Base-by-base conservation (phyloP, 2,113 vertebrate species). In the Pionites leucogaster region DNA sequence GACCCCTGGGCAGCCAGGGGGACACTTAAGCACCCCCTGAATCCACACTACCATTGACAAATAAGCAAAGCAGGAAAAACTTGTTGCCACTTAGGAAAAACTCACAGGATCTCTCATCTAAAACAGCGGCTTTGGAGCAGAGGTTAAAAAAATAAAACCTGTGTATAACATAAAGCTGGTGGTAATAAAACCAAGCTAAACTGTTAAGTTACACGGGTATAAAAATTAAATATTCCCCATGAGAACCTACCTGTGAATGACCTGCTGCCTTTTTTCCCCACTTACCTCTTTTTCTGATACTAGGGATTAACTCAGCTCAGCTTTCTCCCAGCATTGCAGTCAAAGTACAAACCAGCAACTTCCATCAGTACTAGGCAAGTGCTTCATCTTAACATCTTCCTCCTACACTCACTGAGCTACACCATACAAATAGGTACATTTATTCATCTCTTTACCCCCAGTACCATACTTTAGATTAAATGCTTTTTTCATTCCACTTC, bases 351-450 rank as follows among this genome's bases (percentile, higher is more conserved):
- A 55, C 10, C 71, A 92, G 57, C 16, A 33, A 65, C 46, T 44
- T 27, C 17, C 82, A 90, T 9, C 53, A 77, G 76, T 2, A 2
- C 41, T 46, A 37, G 39, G 13, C 15, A 55, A 91, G 42, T 24
- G 16, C 49, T 93, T 27, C 27, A 3, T 15, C n/a, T 71, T 17
- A 42, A 47, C 4, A 1, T 35, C 28, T 75, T 44, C 57, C 41
- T 76, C 35, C 53, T 41, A 19, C 0, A 0, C 55, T 42, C 62
- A 3, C 70, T 44, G 44, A 76, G 67, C 52, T 64, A 24, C 39
- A 82, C 63, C 57, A 72, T 9, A 62, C 44, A 69, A 64, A 82
- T 53, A 50, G 46, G 20, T 46, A 55, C 22, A 24, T 68, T 87
- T 82, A 69, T 39, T 82, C 47, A 65, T 33, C 39, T 52, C 69